These are phyloP conservation scores for Halisarca cf. caerulea DNA, from an alignment of 37 sponge, comb jelly and placozoan species.

Conservation along the genomic window DNA sequence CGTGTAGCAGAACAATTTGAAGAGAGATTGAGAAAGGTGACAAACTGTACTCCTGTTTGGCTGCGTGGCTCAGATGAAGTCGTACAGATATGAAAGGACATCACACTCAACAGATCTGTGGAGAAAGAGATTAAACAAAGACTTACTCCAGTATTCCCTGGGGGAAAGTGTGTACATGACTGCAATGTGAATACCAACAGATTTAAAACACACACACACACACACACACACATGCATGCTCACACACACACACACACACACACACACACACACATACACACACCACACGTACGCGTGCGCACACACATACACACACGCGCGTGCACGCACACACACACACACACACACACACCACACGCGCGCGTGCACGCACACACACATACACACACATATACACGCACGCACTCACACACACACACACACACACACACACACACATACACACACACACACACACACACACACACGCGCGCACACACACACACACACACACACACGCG, in stretches of 20 bases:
- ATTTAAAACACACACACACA: too few relatives aligned
- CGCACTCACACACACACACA: background rate
- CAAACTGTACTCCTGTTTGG: background rate
- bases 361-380: background rate
- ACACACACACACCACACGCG: background rate
- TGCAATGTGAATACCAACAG: too few relatives aligned
- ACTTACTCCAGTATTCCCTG: too few relatives aligned
- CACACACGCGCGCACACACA: background rate
- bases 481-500: background rate
- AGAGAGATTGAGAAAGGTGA: background rate
- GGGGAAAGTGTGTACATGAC: too few relatives aligned
- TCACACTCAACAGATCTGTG: slow-evolving; percentile 64
- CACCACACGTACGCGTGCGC: background rate
- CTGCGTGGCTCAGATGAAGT: slow-evolving; percentile 41
- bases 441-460: background rate
- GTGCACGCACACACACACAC: background rate
- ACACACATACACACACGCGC: background rate
- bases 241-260: background rate
- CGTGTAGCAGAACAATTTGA: too few relatives aligned
- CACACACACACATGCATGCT: background rate
- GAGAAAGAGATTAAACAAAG: background rate
- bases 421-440: background rate
- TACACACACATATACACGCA: background rate
- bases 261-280: background rate
- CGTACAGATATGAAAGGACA: slow-evolving; percentile 57